A percentile compares a stretch with the other conserved stretches of the same genome.
These are phyloP conservation scores for Drosophila biarmipes DNA, from an alignment of 1,140 invertebrate genomes.

Conservation along the genomic window DNA sequence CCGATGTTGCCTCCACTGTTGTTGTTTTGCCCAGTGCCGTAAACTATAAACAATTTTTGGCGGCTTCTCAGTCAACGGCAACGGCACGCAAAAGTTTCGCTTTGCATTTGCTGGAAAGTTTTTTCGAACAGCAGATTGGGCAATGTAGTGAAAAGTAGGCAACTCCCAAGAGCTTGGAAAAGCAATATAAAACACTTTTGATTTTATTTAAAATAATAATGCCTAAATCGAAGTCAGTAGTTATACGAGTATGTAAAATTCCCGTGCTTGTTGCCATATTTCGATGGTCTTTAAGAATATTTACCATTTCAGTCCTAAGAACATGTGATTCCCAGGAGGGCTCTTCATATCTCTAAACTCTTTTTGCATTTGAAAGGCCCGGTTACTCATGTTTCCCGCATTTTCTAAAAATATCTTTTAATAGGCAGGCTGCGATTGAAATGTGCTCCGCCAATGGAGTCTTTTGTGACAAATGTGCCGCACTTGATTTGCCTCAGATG, in stretches of 20 bases:
- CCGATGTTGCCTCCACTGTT: conserved; percentile 17
- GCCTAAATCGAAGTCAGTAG: too few species aligned
- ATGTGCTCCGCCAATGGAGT: conserved; percentile 20
- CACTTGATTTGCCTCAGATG: conserved; percentile 33
- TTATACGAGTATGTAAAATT: too few species aligned
- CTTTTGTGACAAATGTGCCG: conserved; percentile 42
- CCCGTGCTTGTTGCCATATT: too few species aligned
- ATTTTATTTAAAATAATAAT: too few species aligned
- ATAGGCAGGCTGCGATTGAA: conserved; percentile 13
- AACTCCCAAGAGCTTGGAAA: conserved; percentile 3
- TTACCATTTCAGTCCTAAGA: too few species aligned
- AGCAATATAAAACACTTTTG: background rate
- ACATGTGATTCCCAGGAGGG: background rate
- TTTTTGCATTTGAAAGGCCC: background rate
- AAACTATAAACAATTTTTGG: conserved; percentile 77
- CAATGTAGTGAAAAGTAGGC: conserved; percentile 36
- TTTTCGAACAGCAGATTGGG: conserved; percentile 44
- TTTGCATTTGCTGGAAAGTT: conserved; percentile 70
- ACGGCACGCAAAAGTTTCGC: conserved; percentile 76
- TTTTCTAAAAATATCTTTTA: conserved; percentile 24
- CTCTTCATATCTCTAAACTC: background rate
- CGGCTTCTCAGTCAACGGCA: conserved; percentile 68
- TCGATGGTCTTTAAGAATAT: too few species aligned
- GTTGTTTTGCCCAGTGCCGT: conserved; percentile 39
- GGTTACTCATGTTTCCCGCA: conserved; percentile 18